Conservation (phyloP, 1,140 invertebrate genomes). For the Aphis gossypii region DNA sequence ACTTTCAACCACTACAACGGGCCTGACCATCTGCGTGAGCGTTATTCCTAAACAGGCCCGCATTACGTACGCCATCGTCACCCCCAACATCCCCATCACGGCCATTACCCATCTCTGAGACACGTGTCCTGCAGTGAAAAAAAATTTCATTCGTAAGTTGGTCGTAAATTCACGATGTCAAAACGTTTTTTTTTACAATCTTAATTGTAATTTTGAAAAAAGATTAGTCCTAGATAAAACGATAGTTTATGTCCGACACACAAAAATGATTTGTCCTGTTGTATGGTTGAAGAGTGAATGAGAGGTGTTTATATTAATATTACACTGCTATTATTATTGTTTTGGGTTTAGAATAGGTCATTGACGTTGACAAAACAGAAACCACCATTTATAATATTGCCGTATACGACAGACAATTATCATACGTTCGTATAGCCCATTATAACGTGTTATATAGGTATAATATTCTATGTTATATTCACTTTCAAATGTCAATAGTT, state of each 20-base stretch:
- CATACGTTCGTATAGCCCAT: neutral
- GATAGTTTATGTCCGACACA: neutral
- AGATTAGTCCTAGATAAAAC: neutral
- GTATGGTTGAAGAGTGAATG: neutral
- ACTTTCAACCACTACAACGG: neutral
- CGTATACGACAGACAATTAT: neutral
- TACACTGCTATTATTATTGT: neutral
- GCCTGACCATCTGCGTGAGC: conserved; percentile 84
- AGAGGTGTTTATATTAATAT: no score
- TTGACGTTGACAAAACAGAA: neutral
- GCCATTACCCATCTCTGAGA: conserved; percentile 80
- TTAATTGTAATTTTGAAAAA: neutral
- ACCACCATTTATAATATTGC: neutral
- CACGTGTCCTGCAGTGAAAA: conserved; percentile 63
- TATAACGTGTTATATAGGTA: neutral
- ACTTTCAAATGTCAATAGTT: neutral
- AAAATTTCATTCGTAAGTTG: neutral
- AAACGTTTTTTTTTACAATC: neutral
- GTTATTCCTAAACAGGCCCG: conserved; percentile 86
- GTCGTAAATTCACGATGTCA: neutral
- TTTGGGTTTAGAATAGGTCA: neutral
- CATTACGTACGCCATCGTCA: conserved; percentile 72
- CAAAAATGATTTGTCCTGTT: neutral
- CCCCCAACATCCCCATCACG: conserved; percentile 82
- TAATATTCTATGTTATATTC: neutral